Evolutionary conservation across 2,888 invertebrate genomes (phyloP), one percentile per base, ranked within the genome.

Genomic region (Microctonus aethiopoides): DNA sequence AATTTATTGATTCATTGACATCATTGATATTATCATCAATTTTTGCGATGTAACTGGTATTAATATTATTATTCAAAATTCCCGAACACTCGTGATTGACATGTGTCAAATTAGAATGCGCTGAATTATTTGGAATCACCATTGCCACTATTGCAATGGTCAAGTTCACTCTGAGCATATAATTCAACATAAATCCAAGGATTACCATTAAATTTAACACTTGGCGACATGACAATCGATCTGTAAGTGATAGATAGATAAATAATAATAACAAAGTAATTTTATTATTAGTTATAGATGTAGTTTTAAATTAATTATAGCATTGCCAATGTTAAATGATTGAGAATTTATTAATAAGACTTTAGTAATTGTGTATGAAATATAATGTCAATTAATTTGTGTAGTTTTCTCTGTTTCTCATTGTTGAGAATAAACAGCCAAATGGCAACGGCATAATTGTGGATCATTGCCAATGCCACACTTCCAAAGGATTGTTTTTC

Each of bases 131-230:
- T 13, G 86, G 85, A 22, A 78, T 62, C 65, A 94, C 91, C 95
- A 95, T 95, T 79, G 92, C 93, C 54, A 95, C 94, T 76, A 96
- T 93, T 72, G 95, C 94, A 75, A 95, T 94, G 72, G 95, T 95
- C 67, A 95, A 89, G 88, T 95, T 95, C 68, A 95, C 95, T 63
- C 95, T 90, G 36, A 95, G 88, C 87, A 95, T 95, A 89, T 95
- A 96, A 88, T 95, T 95, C 88, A 95, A 89, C 94, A 95, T 95
- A 88, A 95, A 95, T 73, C 95, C 95, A 74, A 94, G 88, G 76
- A 95, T 92, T 67, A 95, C 95, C 92, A 95, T 93, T 70, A 94
- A 89, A 88, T 94, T 94, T 77, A 95, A 87, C 67, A 95, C 92
- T 89, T 93, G 93, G 61, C 93, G 92, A 87, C 95, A 95, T 89